Base-by-base conservation (phyloP, 2,888 invertebrate genomes). In the Stenoptilia bipunctidactyla region DNA sequence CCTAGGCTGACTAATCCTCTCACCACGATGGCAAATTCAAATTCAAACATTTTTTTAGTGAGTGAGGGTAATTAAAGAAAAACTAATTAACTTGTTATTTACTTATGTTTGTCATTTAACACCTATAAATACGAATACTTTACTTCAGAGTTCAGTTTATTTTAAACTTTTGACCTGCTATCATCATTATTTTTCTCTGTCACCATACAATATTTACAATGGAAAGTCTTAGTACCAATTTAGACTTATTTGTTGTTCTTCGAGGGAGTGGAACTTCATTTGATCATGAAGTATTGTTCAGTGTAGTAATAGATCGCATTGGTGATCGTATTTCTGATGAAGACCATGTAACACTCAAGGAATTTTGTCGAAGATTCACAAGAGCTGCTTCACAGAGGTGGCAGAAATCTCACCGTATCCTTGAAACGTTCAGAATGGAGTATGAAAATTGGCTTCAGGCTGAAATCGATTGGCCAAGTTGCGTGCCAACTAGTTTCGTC, bases 341-440 rank as follows among this genome's bases (percentile, higher is more conserved):
- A 37, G 13, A 27, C 8, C 25, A 14, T 37, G 37, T 37, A 14
- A 37, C 37, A 8, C 13, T 40, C 13, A 14, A 36, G 12, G 35
- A 40, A 27, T 40, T 40, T 40, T 40, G 40, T 15, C 35, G 36
- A 15, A 40, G 27, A 40, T 40, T 40, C 12, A 27, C 40, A 27
- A 13, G 36, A 15, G 27, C 40, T 15, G 35, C 27, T 20, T 12
- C 10, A 15, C 35, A 40, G 25, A 20, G 36, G 25, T 40, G 27
- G 30, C 15, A 30, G 14, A 13, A 10, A 15, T 9, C 38, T 13
- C 33, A 38, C 15, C 15, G 38, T 13, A 38, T 14, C 13, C 9
- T 38, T 15, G 38, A 27, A 8, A 25, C 14, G 5, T 40, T 40
- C n/a, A 13, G 40, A 40, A 35, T 3, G n/a, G 8, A 34, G 14